A percentile compares a stretch with the other conserved stretches of the same genome.
Conservation (phyloP, 1,140 invertebrate genomes). For the Halesus radiatus region DNA sequence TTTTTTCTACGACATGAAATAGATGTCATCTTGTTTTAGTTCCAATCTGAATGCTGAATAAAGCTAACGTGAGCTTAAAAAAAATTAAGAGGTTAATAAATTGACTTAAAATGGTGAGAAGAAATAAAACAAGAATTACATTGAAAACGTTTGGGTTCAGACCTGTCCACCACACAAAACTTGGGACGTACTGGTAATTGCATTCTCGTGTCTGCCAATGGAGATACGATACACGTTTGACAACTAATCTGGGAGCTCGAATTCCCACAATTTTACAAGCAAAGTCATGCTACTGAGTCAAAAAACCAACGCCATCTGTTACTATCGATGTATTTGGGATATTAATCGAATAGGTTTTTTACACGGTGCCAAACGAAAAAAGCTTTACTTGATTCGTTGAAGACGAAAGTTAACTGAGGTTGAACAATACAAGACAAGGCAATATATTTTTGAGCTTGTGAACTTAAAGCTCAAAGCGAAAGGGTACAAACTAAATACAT, state of each 20-base stretch:
- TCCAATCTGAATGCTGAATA: too few species aligned
- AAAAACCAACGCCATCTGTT: too few species aligned
- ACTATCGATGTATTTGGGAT: too few species aligned
- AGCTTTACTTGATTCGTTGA: background rate
- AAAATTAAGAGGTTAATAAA: too few species aligned
- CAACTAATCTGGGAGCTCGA: constrained; percentile 20
- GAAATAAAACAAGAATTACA: too few species aligned
- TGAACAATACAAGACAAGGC: constrained; percentile 1
- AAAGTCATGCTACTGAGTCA: too few species aligned
- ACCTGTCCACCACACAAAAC: background rate
- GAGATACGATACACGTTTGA: constrained; percentile 32
- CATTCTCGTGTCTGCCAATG: constrained; percentile 29
- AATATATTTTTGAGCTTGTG: background rate
- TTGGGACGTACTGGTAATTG: constrained; percentile 33
- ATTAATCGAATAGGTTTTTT: background rate
- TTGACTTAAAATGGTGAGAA: too few species aligned
- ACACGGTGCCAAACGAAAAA: background rate
- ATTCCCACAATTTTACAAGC: background rate
- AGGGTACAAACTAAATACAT: background rate
- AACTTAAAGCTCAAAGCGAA: background rate
- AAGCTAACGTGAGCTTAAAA: too few species aligned
- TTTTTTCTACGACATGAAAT: too few species aligned
- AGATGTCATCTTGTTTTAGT: too few species aligned
- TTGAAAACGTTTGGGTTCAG: too few species aligned
- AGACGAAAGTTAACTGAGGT: background rate